These are phyloP conservation scores for Pterostichus niger DNA, from an alignment of 2,888 invertebrate species.

Conservation along the genomic window DNA sequence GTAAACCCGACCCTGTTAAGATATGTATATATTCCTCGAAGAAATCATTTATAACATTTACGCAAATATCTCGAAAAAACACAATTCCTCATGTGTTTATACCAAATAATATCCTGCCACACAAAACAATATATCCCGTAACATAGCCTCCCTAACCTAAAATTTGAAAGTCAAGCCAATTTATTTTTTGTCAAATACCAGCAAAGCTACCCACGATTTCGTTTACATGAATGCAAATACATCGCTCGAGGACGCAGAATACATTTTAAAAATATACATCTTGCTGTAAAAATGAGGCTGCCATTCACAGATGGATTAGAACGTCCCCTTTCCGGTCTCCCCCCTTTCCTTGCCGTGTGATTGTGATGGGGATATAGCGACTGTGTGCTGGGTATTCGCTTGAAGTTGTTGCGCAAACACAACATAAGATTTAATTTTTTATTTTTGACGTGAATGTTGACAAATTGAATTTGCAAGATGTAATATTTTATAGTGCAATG, in stretches of 20 bases:
- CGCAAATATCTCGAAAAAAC: neutral
- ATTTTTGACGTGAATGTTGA: no score
- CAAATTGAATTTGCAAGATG: no score
- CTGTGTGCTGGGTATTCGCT: no score
- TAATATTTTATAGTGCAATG: no score
- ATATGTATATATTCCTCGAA: neutral
- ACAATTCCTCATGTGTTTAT: constrained; percentile 18
- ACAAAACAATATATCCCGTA: constrained; percentile 32
- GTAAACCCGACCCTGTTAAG: neutral
- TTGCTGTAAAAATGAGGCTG: constrained; percentile 53
- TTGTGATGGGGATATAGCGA: no score
- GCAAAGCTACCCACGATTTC: constrained; percentile 12
- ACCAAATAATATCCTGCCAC: constrained; percentile 6
- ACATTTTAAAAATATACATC: constrained; percentile 56
- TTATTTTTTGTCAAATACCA: constrained; percentile 50
- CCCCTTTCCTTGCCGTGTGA: neutral
- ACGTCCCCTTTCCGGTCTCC: neutral
- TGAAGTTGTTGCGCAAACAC: no score
- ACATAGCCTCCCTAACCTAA: neutral
- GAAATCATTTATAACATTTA: no score
- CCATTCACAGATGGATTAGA: constrained; percentile 54
- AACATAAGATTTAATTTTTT: no score
- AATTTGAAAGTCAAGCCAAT: constrained; percentile 55
- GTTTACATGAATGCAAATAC: constrained; percentile 25
- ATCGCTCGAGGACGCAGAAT: neutral